A percentile compares a stretch with the other conserved stretches of the same genome.
Evolutionary conservation across 2,888 invertebrate species (phyloP).

Genomic region (Melipona bicolor): DNA sequence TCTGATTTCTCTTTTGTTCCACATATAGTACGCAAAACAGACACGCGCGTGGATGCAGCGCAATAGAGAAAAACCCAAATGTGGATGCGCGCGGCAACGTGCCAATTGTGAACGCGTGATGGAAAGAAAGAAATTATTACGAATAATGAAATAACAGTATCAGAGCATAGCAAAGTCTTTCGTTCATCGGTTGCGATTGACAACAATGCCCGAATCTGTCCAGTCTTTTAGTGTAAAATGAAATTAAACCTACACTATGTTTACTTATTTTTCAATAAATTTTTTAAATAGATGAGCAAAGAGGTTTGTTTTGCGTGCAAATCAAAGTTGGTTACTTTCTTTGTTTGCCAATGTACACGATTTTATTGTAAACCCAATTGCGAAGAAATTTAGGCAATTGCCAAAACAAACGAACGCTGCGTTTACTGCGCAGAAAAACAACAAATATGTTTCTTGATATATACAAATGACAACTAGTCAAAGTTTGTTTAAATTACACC

Average conservation of each 20-base stretch:
- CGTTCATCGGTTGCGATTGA: not conserved
- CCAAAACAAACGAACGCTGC: not conserved
- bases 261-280: no score
- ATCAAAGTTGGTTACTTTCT: no score
- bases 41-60: slow-evolving; percentile 1
- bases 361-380: not conserved
- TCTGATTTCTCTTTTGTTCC: slow-evolving; percentile 27
- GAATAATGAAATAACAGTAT: not conserved
- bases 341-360: not conserved
- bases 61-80: slow-evolving; percentile 22
- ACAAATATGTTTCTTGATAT: not conserved
- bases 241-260: no score
- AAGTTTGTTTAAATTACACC: not conserved
- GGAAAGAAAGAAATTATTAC: not conserved
- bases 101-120: slow-evolving; percentile 29
- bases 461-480: not conserved
- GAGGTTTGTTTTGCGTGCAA: no score
- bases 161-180: not conserved
- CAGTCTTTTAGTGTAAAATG: no score
- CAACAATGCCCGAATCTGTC: no score
- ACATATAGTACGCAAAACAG: slow-evolving; percentile 2
- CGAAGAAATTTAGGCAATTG: slow-evolving; percentile 21
- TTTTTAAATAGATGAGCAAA: no score
- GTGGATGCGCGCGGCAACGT: slow-evolving; percentile 1
- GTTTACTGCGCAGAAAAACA: not conserved